Base-by-base conservation (phyloP, 1,140 invertebrate genomes). In the Mylabris phalerata region DNA sequence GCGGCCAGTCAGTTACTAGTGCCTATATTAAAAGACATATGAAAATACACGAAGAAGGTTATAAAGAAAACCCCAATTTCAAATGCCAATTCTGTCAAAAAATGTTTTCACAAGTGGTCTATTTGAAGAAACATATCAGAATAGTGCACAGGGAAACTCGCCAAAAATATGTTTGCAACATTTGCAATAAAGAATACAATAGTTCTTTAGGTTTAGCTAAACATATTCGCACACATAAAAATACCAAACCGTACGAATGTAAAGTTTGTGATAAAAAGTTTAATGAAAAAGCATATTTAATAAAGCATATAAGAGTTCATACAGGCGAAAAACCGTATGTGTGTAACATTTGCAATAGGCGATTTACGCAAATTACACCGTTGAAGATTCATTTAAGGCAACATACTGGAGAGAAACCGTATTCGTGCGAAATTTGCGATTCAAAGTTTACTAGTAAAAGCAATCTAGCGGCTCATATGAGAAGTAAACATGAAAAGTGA, bases 121-220 rank as follows among this genome's bases (percentile, higher is more conserved):
- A 38, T 38, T 55, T 57, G 10, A 57, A 43, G 13, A 13, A 45
- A 11, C 63, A 65, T 49, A 42, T 58, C 5, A 54, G 54, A n/a
- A 49, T 54, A 27, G 19, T 55, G 11, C 61, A 63, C 43, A 42
- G 55, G 3, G 39, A 59, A 9, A 19, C 19, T 19, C 19, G 19
- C 19, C 32, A 51, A n/a, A 32, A 26, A 13, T 49, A 63, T 19
- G 11, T 63, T 3, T 66, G 64, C 71, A 82, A 84, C 62, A 82
- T 88, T 26, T 91, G 90, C 71, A 83, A 83, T n/a, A 92, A 94
- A 75, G 82, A 84, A 55, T 83, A 77, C 80, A 2, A 19, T 19
- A 19, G 19, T 19, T 19, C 19, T 83, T 86, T 48, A 83, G 86
- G 54, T 73, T 88, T 49, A 19, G 86, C 84, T 69, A 83, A 84